Percentiles rank a stretch among this genome's conserved stretches.
phyloP scores from a whole-genome alignment of 2,888 invertebrate species.

The Pristionchus arcanus region DNA sequence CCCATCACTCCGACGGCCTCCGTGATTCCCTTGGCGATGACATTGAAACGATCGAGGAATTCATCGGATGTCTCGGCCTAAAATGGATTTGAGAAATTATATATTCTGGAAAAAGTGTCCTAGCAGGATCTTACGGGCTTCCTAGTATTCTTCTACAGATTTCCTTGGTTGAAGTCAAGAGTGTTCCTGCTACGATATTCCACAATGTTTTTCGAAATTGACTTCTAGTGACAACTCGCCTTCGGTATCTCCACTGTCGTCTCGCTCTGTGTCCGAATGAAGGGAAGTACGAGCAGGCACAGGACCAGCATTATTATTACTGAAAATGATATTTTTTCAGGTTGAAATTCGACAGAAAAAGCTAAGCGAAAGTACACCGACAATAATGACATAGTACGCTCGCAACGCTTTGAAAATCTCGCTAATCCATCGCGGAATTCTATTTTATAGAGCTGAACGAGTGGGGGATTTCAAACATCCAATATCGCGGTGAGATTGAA shows the following conservation, averaged over 20 bases:
- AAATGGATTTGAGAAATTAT: too few species aligned
- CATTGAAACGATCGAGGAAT: constrained; percentile 43
- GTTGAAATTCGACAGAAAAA: not conserved
- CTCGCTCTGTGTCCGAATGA: not conserved
- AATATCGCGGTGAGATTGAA: not conserved
- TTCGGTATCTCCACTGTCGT: not conserved
- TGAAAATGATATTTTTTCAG: not conserved
- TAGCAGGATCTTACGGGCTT: too few species aligned
- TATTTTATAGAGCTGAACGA: not conserved
- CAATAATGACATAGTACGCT: not conserved
- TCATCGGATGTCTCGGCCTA: constrained; percentile 28
- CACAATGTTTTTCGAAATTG: too few species aligned
- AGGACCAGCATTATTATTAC: not conserved
- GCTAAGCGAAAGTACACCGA: not conserved
- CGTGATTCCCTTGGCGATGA: not conserved
- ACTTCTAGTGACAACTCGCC: too few species aligned
- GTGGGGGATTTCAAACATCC: not conserved
- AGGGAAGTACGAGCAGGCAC: not conserved
- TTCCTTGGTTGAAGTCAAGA: too few species aligned
- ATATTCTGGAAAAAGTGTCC: too few species aligned
- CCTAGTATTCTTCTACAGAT: too few species aligned
- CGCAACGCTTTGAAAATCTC: not conserved
- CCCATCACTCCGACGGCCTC: constrained; percentile 32
- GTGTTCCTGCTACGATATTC: too few species aligned
- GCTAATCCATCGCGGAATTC: not conserved